Base-by-base conservation (phyloP, 2,113 vertebrate species). In the Pluvialis apricaria region DNA sequence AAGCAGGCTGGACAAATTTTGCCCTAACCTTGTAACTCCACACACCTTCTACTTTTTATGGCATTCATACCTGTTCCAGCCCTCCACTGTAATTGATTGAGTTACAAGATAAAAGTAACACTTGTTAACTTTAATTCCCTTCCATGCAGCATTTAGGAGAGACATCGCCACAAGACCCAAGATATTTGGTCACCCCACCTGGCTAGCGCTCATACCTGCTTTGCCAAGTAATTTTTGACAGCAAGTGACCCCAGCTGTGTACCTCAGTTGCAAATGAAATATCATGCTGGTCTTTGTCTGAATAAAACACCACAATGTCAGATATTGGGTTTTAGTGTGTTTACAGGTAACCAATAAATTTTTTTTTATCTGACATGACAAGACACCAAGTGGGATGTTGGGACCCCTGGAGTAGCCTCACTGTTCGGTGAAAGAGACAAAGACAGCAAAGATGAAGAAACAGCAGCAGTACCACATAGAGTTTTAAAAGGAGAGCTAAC, bases 321-420 rank as follows among this genome's bases (percentile, higher is more conserved):
- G 10, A 24, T 54, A 49, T 0, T 1, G 0, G 21, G 32, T 6
- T 80, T 70, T 26, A 22, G 22, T 22, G 13, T 47, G 14, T 21
- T 81, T 58, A 42, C n/a, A 49, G 42, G 31, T 71, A 65, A 45
- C 4, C 25, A 54, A 40, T 9, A 65, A 0, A 1, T 15, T 8
- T 38, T 52, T 34, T 73, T 76, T 69, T 34, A 25, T 32, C 55
- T 58, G 51, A 90, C 24, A 25, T 28, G 55, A 64, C 14, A 32
- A 6, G 8, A 42, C 17, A 90, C 10, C 17, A 60, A 47, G 19
- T 8, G 22, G 29, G 49, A 40, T 32, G 20, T 17, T 61, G 32
- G 45, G 45, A 66, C 6, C 17, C 8, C 55, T 76, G 36, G 15
- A 62, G 29, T 5, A 80, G 29, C 55, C 26, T 66, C 25, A 36